Evolutionary conservation across 2,888 invertebrate genomes (phyloP).

Genomic region (Epinotia nisella): DNA sequence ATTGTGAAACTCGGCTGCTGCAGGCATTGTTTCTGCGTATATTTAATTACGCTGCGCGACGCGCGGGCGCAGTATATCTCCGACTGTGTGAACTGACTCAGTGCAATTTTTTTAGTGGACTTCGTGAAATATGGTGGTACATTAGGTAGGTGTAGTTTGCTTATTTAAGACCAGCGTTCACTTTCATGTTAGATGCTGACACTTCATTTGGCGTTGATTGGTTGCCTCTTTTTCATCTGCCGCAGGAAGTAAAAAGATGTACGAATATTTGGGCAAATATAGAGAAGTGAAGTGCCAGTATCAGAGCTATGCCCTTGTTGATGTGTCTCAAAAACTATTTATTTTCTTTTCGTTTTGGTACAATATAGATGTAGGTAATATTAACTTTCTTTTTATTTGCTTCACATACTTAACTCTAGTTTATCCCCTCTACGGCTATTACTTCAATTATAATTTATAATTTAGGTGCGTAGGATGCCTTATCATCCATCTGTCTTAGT

Average conservation of each 20-base stretch:
- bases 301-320: neutral
- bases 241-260: too few relatives aligned
- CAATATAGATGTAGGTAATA: neutral
- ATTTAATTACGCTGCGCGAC: constrained; percentile 28
- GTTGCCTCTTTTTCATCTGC: too few relatives aligned
- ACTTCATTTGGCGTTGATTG: too few relatives aligned
- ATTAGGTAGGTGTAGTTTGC: neutral
- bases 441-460: too few relatives aligned
- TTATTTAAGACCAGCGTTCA: neutral
- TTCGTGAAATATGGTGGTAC: neutral
- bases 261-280: too few relatives aligned
- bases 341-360: neutral
- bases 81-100: constrained; percentile 23
- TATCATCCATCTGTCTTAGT: too few relatives aligned
- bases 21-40: constrained; percentile 24
- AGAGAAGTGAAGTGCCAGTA: too few relatives aligned
- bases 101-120: neutral
- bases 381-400: too few relatives aligned
- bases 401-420: too few relatives aligned
- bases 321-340: neutral
- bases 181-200: neutral
- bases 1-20: constrained; percentile 31
- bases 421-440: too few relatives aligned
- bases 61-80: constrained; percentile 18
- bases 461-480: too few relatives aligned